phyloP scores from a whole-genome alignment of 2,113 vertebrate genomes.

The Shinisaurus crocodilurus region DNA sequence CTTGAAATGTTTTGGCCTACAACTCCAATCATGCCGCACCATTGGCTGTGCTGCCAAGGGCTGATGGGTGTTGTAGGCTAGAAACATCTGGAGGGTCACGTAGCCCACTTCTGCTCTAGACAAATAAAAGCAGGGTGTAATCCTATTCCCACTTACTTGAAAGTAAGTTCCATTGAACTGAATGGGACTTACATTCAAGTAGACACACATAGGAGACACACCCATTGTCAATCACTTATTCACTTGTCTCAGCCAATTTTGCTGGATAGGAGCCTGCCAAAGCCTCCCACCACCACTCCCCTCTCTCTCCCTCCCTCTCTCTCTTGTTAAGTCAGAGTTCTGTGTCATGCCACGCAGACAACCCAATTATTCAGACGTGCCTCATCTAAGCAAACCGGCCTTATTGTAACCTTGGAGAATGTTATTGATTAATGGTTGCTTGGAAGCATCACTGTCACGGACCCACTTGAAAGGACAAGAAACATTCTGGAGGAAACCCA shows the following conservation, averaged over 20 bases:
- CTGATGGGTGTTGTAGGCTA: too few relatives aligned
- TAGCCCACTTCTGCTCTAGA: too few relatives aligned
- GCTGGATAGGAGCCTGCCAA: neutral
- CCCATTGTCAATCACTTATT: neutral
- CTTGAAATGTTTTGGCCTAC: too few relatives aligned
- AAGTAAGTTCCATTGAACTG: neutral
- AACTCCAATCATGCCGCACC: too few relatives aligned
- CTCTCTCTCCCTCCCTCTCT: rapidly evolving
- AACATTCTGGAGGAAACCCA: neutral
- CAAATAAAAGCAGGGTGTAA: neutral
- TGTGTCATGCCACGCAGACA: constrained; percentile 8
- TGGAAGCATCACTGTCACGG: neutral
- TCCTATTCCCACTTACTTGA: neutral
- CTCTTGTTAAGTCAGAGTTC: neutral
- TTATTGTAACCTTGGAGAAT: constrained; percentile 30
- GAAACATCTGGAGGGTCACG: too few relatives aligned
- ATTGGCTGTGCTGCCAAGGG: too few relatives aligned
- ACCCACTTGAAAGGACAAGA: neutral
- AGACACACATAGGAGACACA: neutral
- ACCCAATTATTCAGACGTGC: constrained; percentile 37
- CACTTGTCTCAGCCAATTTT: neutral
- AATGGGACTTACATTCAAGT: neutral
- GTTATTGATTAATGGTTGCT: neutral
- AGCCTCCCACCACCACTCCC: rapidly evolving
- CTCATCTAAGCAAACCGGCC: neutral